Percentiles rank a stretch among this genome's conserved stretches.
Conservation (phyloP, 1,140 invertebrate species). For the Neodiprion lecontei region DNA sequence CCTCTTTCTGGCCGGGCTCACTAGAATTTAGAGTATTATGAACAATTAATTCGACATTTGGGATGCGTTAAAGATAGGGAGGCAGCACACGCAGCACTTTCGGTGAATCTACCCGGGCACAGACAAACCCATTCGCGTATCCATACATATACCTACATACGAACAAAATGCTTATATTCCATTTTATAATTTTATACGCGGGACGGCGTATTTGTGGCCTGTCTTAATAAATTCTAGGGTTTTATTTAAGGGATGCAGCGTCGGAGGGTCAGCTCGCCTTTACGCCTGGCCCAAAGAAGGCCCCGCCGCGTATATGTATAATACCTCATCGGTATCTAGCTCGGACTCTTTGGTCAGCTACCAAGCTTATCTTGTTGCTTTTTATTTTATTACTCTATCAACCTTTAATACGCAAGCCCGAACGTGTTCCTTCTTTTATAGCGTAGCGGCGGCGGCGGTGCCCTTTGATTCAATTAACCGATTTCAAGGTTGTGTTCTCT, state of each 20-base stretch:
- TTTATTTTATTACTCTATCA: slow-evolving; percentile 56
- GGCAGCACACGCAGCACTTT: neutral
- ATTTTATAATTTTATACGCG: neutral
- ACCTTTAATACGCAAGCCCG: slow-evolving; percentile 50
- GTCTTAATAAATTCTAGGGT: slow-evolving; percentile 1
- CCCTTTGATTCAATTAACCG: slow-evolving; percentile 37
- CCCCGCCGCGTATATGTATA: too few species aligned
- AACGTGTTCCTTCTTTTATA: slow-evolving; percentile 58
- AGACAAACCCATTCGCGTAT: too few species aligned
- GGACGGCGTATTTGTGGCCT: neutral
- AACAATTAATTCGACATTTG: neutral
- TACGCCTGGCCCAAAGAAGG: neutral
- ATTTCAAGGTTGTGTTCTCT: slow-evolving; percentile 42
- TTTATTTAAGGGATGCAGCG: neutral
- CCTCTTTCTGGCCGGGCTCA: neutral
- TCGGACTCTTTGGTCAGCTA: slow-evolving; percentile 2
- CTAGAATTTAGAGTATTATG: neutral
- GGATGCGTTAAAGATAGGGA: neutral
- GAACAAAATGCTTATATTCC: neutral
- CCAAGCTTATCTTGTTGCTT: slow-evolving; percentile 32
- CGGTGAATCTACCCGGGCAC: neutral
- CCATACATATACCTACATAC: too few species aligned
- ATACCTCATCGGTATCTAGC: neutral
- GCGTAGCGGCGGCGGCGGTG: slow-evolving; percentile 40
- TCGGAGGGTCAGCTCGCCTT: neutral